A percentile compares a stretch with the other conserved stretches of the same genome.
Conservation (phyloP, 2,113 vertebrate genomes). For the Passer domesticus region DNA sequence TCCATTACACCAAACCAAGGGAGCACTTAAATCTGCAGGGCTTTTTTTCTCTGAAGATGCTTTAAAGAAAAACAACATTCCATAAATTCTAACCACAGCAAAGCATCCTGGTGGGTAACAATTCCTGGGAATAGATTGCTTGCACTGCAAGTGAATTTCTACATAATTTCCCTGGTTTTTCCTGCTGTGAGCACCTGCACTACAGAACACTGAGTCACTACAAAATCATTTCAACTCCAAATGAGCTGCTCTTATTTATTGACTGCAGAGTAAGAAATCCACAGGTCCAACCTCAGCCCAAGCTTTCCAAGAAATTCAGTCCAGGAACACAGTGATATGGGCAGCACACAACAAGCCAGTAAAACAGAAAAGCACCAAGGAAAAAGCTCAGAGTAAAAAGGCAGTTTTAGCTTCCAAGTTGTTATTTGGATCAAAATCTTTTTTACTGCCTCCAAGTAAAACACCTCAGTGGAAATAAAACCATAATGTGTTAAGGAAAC, state of each 20-base stretch:
- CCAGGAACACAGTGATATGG: fast-evolving
- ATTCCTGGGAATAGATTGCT: neutral
- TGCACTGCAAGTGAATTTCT: neutral
- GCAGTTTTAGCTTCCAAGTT: neutral
- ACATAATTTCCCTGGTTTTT: neutral
- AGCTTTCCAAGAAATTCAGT: neutral
- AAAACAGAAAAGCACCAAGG: neutral
- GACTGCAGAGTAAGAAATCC: neutral
- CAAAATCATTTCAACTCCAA: neutral
- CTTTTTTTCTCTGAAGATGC: neutral
- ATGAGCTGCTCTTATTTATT: neutral
- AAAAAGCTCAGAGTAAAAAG: neutral
- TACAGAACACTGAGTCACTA: neutral
- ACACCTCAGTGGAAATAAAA: neutral
- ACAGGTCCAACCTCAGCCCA: neutral
- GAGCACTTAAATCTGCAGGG: neutral
- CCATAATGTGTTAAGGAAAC: neutral
- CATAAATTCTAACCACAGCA: neutral
- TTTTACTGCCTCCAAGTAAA: neutral
- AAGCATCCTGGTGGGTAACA: neutral
- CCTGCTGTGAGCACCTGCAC: neutral
- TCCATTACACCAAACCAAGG: neutral
- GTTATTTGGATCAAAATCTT: neutral
- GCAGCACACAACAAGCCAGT: neutral
- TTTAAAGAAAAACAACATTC: neutral